Conservation (phyloP, 2,888 invertebrate genomes). For the Drosophila diplacantha region DNA sequence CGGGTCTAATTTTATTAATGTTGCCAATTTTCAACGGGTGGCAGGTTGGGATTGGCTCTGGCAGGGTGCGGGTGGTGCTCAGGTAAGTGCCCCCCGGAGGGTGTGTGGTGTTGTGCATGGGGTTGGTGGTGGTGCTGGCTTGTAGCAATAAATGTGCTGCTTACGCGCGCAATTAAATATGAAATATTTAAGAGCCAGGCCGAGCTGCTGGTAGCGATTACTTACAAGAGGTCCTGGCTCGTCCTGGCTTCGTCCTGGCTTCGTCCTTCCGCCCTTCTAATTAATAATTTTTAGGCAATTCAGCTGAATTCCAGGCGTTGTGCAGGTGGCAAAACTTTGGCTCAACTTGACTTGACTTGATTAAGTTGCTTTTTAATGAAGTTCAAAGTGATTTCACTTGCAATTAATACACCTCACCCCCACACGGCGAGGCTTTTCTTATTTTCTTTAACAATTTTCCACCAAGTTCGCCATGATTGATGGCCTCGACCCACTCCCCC, state of each 20-base stretch:
- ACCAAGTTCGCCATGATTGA: conserved; percentile 28
- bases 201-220: conserved; percentile 4
- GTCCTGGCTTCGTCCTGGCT: not conserved
- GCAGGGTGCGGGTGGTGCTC: conserved; percentile 6
- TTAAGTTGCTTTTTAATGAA: conserved; percentile 71
- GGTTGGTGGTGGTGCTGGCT: not conserved
- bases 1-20: conserved; percentile 73
- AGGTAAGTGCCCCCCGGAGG: conserved; percentile 39
- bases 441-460: not conserved
- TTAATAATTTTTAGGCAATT: conserved; percentile 72
- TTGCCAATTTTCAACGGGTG: conserved; percentile 64
- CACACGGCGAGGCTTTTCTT: not conserved
- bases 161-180: conserved; percentile 73
- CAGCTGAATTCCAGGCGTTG: conserved; percentile 47
- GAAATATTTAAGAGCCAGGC: conserved; percentile 63
- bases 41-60: conserved; percentile 18
- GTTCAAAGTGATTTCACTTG: conserved; percentile 69
- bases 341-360: conserved; percentile 47
- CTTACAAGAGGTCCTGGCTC: not conserved
- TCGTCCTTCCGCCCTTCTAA: conserved; percentile 34
- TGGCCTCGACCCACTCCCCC: not conserved
- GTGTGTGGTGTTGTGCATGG: conserved; percentile 4
- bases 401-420: conserved; percentile 54
- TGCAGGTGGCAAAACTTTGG: conserved; percentile 46
- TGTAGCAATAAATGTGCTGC: conserved; percentile 53